Evolutionary conservation across 37 sponge, comb jelly and placozoan genomes (phyloP).

Genomic region (Spongilla lacustris): DNA sequence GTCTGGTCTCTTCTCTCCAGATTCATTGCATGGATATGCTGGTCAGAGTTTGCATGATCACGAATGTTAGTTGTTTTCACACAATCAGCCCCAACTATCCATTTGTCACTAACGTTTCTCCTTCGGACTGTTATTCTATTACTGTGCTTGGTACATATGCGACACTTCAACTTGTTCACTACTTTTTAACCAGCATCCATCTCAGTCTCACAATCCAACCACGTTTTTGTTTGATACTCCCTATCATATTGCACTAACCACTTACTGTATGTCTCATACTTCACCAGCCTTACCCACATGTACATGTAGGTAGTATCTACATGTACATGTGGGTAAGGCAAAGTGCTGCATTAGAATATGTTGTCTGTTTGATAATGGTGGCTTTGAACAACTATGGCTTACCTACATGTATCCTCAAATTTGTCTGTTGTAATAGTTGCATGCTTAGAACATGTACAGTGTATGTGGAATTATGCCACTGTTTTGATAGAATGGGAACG

Average conservation of each 20-base stretch:
- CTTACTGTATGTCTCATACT: background rate
- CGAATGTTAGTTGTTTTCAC: slow-evolving; percentile 57
- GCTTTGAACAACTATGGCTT: too few species aligned
- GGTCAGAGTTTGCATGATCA: slow-evolving; percentile 57
- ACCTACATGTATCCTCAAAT: too few species aligned
- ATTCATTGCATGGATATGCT: slow-evolving; percentile 57
- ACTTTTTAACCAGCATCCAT: background rate
- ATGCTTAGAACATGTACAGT: too few species aligned
- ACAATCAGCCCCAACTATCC: slow-evolving; percentile 61
- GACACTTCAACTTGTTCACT: slow-evolving; percentile 51
- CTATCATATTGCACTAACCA: slow-evolving; percentile 3
- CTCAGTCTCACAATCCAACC: slow-evolving; percentile 10
- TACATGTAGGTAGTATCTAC: too few species aligned
- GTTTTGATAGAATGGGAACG: too few species aligned
- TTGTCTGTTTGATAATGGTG: too few species aligned
- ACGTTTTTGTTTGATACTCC: background rate
- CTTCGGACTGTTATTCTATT: slow-evolving; percentile 24
- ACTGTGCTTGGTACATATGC: slow-evolving; percentile 28
- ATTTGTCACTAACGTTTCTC: slow-evolving; percentile 55
- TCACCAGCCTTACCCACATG: too few species aligned
- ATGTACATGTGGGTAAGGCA: too few species aligned
- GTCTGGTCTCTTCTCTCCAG: slow-evolving; percentile 55
- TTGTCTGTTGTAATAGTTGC: too few species aligned
- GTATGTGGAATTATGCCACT: too few species aligned
- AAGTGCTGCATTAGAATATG: too few species aligned